Conservation (phyloP, 2,888 invertebrate species). For the Melanargia galathea region DNA sequence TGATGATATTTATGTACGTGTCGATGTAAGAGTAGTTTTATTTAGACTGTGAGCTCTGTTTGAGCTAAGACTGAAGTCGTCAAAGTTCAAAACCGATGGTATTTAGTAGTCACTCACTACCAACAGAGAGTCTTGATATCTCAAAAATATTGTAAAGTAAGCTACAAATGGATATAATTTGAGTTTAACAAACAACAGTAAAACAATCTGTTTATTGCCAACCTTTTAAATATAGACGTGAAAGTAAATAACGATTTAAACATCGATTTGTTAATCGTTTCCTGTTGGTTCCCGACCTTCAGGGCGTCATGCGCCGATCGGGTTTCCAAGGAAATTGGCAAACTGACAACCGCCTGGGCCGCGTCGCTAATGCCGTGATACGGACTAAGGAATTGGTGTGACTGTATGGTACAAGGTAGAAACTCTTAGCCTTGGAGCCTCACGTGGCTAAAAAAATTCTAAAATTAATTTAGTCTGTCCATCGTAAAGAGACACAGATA, state of each 20-base stretch:
- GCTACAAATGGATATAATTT: background rate
- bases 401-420: conserved; percentile 1
- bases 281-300: conserved; percentile 26
- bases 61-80: background rate
- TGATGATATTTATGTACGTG: no score
- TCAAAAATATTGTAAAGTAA: background rate
- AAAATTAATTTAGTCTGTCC: no score
- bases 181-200: background rate
- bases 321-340: conserved; percentile 12
- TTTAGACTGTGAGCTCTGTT: no score
- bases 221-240: conserved; percentile 21
- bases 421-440: background rate
- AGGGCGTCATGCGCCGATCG: background rate
- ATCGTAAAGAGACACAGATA: no score
- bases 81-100: no score
- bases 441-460: background rate
- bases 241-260: conserved; percentile 20
- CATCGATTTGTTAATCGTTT: conserved; percentile 19
- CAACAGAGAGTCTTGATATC: background rate
- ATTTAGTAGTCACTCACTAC: no score
- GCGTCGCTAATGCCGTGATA: conserved; percentile 28
- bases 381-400: conserved; percentile 11
- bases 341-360: conserved; percentile 12
- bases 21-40: no score
- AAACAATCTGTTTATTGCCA: background rate